Evolutionary conservation across 2,113 vertebrate genomes (phyloP).

Genomic region (Siniperca chuatsi): DNA sequence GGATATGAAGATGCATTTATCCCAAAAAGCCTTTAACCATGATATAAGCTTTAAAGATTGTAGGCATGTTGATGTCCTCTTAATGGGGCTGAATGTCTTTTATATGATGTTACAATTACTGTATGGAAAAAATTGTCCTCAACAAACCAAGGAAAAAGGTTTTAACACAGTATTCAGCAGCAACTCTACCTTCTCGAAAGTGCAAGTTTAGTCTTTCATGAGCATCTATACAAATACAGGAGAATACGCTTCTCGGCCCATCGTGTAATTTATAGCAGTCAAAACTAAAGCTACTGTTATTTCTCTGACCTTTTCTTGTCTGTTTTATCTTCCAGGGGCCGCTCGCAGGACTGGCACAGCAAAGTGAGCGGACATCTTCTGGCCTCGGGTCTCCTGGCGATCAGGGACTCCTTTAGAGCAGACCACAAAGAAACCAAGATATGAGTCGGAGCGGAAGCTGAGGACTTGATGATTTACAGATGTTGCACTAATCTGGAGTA

Average conservation of each 20-base stretch:
- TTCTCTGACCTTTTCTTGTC: background rate
- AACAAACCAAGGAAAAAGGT: background rate
- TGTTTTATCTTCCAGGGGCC: constrained; percentile 79
- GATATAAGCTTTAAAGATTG: background rate
- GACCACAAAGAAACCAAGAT: constrained; percentile 70
- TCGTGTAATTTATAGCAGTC: too few species aligned
- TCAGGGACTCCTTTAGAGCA: constrained; percentile 82
- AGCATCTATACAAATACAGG: background rate
- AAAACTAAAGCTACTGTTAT: background rate
- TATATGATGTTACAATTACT: background rate
- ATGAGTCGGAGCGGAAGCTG: constrained; percentile 15
- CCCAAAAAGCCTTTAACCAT: background rate
- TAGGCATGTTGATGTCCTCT: background rate
- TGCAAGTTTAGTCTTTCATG: background rate
- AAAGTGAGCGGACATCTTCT: constrained; percentile 83
- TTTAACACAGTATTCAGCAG: background rate
- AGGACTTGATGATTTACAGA: background rate
- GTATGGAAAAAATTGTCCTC: background rate
- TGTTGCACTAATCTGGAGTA: background rate
- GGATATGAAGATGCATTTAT: background rate
- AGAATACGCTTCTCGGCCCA: background rate
- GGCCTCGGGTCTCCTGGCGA: constrained; percentile 76
- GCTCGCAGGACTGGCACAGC: constrained; percentile 85
- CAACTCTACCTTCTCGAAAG: background rate
- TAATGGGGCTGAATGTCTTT: background rate